Base-by-base conservation (phyloP, 2,888 invertebrate genomes). In the Drepana falcataria region DNA sequence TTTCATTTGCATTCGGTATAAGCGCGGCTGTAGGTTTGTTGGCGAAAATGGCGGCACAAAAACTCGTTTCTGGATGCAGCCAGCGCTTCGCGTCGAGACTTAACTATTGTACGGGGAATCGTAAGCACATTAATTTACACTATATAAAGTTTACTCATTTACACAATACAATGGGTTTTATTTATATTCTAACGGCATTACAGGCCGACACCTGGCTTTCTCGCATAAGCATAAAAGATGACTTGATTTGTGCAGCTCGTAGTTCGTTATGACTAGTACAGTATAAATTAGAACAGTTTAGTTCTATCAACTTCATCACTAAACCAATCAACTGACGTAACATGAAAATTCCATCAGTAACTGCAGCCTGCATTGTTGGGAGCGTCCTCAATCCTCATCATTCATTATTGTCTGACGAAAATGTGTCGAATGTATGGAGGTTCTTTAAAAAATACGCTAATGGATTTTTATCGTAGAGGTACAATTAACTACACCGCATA, bases 171-270 rank as follows among this genome's bases (percentile, higher is more conserved):
- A 66, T 60, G 63, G 63, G 63, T 69, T 75, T 70, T 78, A 79
- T 80, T 80, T 76, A 75, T 81, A 80, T 79, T 78, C 78, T 55
- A 52, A 58, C 63, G 65, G 68, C 74, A 72, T 55, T 59, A 63
- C 56, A 53, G 51, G 35, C 51, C 61, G 65, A 67, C 76, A 78
- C 79, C 76, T 78, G 73, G 65, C 60, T 64, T 64, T 63, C 66
- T 68, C 63, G 53, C 58, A 52, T 9, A 9, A 44, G 44, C 9
- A 44, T 44, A 44, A 44, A 6, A 44, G 9, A 55, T 70, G 63
- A 70, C 70, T 65, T 64, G 66, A 65, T 66, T 67, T 53, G 59
- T 56, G 44, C 44, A 9, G 3, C 44, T 9, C 9, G 44, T 9
- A 9, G 6, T 9, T 47, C 53, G 51, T 52, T 35, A 21, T 47